These are phyloP conservation scores for Peromyscus attwateri DNA, from an alignment of 2,797 vertebrate genomes.

Conservation along the genomic window DNA sequence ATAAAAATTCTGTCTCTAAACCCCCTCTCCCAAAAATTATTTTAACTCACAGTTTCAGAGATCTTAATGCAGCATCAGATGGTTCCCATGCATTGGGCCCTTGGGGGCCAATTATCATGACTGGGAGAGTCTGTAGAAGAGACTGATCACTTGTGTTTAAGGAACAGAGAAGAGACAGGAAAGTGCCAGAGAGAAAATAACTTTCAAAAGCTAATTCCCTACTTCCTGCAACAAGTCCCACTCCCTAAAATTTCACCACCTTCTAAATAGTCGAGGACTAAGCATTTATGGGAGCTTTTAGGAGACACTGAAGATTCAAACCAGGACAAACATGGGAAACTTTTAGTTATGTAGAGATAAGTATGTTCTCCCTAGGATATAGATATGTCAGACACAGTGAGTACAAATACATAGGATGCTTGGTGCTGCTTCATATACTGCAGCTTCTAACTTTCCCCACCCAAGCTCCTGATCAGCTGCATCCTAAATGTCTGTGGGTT, in stretches of 20 bases:
- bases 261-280: not conserved
- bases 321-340: no score
- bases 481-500: not conserved
- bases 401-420: not conserved
- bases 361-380: not conserved
- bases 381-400: not conserved
- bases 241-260: no score
- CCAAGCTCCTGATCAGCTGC: not conserved
- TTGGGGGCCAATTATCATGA: not conserved
- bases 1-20: no score
- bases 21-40: no score
- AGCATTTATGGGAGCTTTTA: not conserved
- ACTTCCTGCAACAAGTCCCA: not conserved
- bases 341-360: constrained; percentile 1
- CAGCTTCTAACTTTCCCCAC: not conserved
- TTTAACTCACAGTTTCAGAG: not conserved
- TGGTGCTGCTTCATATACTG: not conserved
- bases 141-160: not conserved
- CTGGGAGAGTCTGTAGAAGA: not conserved
- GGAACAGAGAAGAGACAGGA: not conserved
- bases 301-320: no score
- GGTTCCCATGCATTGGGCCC: not conserved
- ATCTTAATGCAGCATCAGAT: not conserved
- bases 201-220: not conserved
- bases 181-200: not conserved